phyloP scores from a whole-genome alignment of 2,888 invertebrate genomes.

The Cataglyphis rosenhaueri region DNA sequence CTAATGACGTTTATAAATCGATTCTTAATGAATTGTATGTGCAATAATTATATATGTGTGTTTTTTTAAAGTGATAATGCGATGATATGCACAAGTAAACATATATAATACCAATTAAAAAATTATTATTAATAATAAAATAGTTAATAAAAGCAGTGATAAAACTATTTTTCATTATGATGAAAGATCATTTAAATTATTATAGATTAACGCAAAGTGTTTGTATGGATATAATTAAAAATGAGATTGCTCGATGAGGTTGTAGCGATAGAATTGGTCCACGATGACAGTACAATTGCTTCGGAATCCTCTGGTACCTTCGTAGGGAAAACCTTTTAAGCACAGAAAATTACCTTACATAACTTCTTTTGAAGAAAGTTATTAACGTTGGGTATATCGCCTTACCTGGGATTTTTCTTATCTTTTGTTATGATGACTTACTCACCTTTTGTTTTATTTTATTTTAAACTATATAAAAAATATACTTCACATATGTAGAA shows the following conservation, averaged over 20 bases:
- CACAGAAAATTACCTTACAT: conserved; percentile 71
- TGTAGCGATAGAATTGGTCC: conserved; percentile 71
- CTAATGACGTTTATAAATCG: not conserved
- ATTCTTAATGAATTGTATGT: conserved; percentile 9
- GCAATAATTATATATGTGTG: conserved; percentile 33
- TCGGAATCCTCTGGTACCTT: conserved; percentile 66
- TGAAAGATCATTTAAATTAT: not conserved
- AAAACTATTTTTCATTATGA: conserved; percentile 30
- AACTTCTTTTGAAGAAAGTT: conserved; percentile 55
- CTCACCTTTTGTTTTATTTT: not conserved
- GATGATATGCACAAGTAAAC: conserved; percentile 18
- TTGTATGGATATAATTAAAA: conserved; percentile 74
- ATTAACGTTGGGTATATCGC: conserved; percentile 21
- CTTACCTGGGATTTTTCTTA: conserved; percentile 40
- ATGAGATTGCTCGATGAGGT: conserved; percentile 70
- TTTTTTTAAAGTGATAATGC: conserved; percentile 21
- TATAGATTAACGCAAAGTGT: conserved; percentile 72
- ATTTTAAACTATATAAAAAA: conserved; percentile 1
- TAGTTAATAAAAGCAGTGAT: not conserved
- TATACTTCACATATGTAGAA: not conserved
- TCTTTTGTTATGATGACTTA: conserved; percentile 8
- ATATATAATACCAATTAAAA: not conserved
- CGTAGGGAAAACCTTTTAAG: conserved; percentile 73
- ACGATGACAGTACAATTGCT: conserved; percentile 67
- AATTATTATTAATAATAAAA: not conserved